phyloP scores from a whole-genome alignment of 2,888 invertebrate species.

The Yponomeuta cagnagella region DNA sequence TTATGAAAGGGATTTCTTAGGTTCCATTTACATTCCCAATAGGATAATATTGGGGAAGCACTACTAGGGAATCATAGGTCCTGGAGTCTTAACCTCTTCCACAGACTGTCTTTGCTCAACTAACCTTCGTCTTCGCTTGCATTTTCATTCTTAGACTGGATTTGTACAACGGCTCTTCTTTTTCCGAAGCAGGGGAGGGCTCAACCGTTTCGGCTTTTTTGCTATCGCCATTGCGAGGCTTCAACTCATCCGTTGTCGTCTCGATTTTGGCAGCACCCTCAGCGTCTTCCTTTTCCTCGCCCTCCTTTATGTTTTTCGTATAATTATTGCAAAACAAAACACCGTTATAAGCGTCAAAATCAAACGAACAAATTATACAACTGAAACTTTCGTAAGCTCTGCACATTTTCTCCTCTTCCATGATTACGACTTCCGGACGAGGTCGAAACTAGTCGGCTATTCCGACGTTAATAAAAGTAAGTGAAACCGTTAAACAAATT shows the following conservation, averaged over 20 bases:
- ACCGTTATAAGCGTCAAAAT: slow-evolving; percentile 42
- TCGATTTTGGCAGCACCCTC: slow-evolving; percentile 59
- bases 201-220: slow-evolving; percentile 40
- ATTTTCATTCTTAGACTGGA: slow-evolving; percentile 62
- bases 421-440: too few species aligned
- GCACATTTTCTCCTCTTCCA: too few species aligned
- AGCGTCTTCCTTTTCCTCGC: slow-evolving; percentile 5
- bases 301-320: slow-evolving; percentile 1
- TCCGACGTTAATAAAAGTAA: too few species aligned
- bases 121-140: slow-evolving; percentile 62
- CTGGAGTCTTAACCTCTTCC: slow-evolving; percentile 12
- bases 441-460: too few species aligned
- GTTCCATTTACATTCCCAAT: not conserved
- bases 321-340: slow-evolving; percentile 15
- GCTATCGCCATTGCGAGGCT: slow-evolving; percentile 51
- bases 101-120: slow-evolving; percentile 30
- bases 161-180: slow-evolving; percentile 66
- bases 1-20: not conserved
- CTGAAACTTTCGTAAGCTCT: too few species aligned
- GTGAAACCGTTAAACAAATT: slow-evolving; percentile 25
- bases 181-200: slow-evolving; percentile 50
- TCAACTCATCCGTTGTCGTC: slow-evolving; percentile 66
- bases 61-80: not conserved
- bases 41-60: not conserved
- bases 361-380: slow-evolving; percentile 34